phyloP scores from a whole-genome alignment of 2,113 vertebrate species.

The Cottus gobio region DNA sequence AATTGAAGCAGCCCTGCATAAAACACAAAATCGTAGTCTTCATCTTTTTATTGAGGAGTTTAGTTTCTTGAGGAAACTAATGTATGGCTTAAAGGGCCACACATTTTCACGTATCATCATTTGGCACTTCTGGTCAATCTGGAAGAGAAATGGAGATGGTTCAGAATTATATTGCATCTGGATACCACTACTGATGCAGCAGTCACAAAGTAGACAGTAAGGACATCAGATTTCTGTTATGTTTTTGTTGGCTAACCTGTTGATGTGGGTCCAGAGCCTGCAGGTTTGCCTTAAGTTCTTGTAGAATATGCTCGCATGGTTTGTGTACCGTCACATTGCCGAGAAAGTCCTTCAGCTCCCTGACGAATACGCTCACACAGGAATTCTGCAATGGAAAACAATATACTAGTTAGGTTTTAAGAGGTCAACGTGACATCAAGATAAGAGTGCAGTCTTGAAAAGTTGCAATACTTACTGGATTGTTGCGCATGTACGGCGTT shows the following conservation, averaged over 20 bases:
- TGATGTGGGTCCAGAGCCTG: fast-evolving
- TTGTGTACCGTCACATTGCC: not conserved
- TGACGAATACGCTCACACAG: constrained; percentile 19
- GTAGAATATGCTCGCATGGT: fast-evolving
- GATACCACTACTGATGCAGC: not conserved
- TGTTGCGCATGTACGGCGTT: fast-evolving
- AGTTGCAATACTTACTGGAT: constrained; percentile 45
- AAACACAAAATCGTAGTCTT: not conserved
- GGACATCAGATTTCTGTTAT: not conserved
- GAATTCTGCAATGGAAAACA: not conserved
- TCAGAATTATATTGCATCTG: not conserved
- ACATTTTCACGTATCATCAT: not conserved
- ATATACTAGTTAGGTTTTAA: not conserved
- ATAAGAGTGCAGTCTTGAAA: not conserved
- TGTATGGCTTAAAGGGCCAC: fast-evolving
- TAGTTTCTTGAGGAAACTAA: fast-evolving
- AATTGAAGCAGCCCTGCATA: not conserved
- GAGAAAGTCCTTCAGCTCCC: not conserved
- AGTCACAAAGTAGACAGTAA: not conserved
- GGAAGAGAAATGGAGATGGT: constrained; percentile 25
- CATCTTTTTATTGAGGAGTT: not conserved
- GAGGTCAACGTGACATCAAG: not conserved
- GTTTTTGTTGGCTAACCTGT: constrained; percentile 5
- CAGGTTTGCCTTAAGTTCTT: not conserved
- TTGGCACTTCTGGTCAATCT: fast-evolving